Evolutionary conservation across 2,797 vertebrate species (phyloP).

Genomic region (Stomatorhinus walkeri): DNA sequence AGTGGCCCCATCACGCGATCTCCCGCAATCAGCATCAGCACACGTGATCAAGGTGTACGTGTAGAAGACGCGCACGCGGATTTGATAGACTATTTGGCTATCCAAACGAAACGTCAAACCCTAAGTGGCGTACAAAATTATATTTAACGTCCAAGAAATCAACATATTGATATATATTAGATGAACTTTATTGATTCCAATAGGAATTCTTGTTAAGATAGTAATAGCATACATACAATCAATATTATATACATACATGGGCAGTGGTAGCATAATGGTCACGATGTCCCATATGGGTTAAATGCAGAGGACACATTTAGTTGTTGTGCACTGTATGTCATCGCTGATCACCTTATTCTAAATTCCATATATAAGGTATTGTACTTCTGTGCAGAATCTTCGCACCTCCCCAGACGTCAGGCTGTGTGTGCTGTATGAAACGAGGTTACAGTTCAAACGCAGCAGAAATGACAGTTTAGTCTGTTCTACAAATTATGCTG

Average conservation of each 20-base stretch:
- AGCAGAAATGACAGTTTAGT: conserved; percentile 81
- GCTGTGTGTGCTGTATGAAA: conserved; percentile 59
- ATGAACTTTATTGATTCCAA: not conserved
- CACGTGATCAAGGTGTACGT: not conserved
- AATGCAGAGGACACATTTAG: too few relatives aligned
- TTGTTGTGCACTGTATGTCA: too few relatives aligned
- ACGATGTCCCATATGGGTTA: not conserved
- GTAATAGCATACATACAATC: not conserved
- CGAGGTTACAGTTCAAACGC: conserved; percentile 58
- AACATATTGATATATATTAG: conserved; percentile 35
- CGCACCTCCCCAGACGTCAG: not conserved
- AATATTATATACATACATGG: not conserved
- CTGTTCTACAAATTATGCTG: conserved; percentile 80
- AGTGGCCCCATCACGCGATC: not conserved
- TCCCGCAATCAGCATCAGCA: not conserved
- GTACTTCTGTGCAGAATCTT: not conserved
- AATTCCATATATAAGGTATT: not conserved
- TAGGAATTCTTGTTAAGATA: not conserved
- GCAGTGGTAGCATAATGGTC: not conserved
- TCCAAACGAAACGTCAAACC: conserved; percentile 40
- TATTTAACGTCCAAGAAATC: conserved; percentile 21
- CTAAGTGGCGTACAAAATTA: conserved; percentile 51
- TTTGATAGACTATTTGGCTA: conserved; percentile 23
- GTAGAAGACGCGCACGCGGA: not conserved
- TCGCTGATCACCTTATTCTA: too few relatives aligned